Evolutionary conservation across 2,888 invertebrate genomes (phyloP).

Genomic region (Lithosia quadra): DNA sequence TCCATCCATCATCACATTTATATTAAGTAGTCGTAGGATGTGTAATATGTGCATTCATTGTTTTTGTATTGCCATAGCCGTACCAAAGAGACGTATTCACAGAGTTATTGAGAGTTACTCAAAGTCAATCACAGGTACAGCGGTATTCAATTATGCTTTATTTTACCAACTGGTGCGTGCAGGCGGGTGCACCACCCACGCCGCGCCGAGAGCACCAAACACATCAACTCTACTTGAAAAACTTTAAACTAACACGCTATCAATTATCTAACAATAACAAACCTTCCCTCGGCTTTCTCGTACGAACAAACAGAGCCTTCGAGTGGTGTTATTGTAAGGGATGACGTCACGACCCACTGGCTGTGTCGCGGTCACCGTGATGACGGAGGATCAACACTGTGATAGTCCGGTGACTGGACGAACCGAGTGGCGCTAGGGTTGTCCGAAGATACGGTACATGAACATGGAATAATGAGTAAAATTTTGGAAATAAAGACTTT

Average conservation of each 20-base stretch:
- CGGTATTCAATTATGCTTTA: slow-evolving; percentile 15
- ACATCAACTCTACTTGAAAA: slow-evolving; percentile 15
- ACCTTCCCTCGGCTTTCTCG: slow-evolving; percentile 14
- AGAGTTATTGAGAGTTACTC: not conserved
- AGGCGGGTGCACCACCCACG: not conserved
- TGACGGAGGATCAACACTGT: slow-evolving; percentile 21
- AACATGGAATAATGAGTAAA: not conserved
- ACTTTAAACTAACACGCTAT: slow-evolving; percentile 25
- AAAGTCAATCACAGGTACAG: slow-evolving; percentile 3
- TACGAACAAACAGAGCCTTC: slow-evolving; percentile 17
- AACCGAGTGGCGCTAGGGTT: slow-evolving; percentile 8
- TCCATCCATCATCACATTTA: not conserved
- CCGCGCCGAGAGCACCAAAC: slow-evolving; percentile 9
- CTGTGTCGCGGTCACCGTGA: not conserved
- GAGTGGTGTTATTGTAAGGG: slow-evolving; percentile 21
- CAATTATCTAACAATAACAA: slow-evolving; percentile 31
- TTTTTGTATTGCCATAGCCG: not conserved
- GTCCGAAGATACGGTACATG: not conserved
- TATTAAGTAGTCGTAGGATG: not conserved
- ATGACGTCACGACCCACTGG: slow-evolving; percentile 22
- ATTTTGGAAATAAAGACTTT: no score
- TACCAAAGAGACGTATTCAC: not conserved
- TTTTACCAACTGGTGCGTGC: slow-evolving; percentile 3
- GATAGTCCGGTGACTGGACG: slow-evolving; percentile 11
- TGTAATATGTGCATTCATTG: not conserved